These are phyloP conservation scores for Pedionomus torquatus DNA, from an alignment of 2,113 vertebrate species.

Conservation along the genomic window DNA sequence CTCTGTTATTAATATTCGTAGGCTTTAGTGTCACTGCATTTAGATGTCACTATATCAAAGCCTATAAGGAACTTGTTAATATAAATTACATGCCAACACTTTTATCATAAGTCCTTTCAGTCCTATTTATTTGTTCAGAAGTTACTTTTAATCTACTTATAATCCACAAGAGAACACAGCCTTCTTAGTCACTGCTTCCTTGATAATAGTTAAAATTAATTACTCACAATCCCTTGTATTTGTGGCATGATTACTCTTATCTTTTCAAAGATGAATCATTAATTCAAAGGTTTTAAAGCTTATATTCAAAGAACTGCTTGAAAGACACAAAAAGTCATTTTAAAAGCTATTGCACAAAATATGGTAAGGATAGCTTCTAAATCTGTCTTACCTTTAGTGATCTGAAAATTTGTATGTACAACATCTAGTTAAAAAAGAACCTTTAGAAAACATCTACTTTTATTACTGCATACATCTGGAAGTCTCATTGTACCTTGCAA, in stretches of 20 bases:
- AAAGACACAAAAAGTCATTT: background rate
- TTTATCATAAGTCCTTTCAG: background rate
- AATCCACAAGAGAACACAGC: background rate
- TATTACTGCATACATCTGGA: fast-evolving
- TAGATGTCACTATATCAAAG: background rate
- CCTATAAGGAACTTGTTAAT: background rate
- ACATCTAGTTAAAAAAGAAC: background rate
- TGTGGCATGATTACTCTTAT: background rate
- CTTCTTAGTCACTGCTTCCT: background rate
- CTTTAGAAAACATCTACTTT: background rate
- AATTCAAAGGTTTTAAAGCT: background rate
- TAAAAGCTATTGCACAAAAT: background rate
- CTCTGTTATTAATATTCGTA: background rate
- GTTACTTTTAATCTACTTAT: slow-evolving; percentile 9
- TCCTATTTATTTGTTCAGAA: background rate
- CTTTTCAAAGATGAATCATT: background rate
- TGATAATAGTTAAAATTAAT: background rate
- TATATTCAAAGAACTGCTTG: background rate
- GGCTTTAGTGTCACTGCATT: background rate
- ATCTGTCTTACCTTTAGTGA: background rate
- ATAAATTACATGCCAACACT: background rate
- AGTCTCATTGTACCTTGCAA: background rate
- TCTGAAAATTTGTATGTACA: background rate
- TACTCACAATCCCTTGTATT: background rate
- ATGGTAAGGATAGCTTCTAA: fast-evolving